These are phyloP conservation scores for Cybosia mesomella DNA, from an alignment of 2,888 invertebrate genomes.

Conservation along the genomic window DNA sequence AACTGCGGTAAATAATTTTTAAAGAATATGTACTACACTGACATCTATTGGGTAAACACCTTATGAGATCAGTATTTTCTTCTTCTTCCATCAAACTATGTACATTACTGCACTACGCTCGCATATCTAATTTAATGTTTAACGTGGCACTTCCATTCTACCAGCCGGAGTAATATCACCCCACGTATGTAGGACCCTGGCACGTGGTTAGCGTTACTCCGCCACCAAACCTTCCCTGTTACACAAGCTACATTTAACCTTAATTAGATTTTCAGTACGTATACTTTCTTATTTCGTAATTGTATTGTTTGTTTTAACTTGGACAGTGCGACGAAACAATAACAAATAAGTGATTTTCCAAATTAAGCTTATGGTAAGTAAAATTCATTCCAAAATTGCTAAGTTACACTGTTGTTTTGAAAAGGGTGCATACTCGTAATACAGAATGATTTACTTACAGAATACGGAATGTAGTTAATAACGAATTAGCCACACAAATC, in stretches of 20 bases:
- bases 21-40: not conserved
- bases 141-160: slow-evolving; percentile 27
- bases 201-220: slow-evolving; percentile 67
- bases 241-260: slow-evolving; percentile 64
- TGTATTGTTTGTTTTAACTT: slow-evolving; percentile 44
- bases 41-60: no score
- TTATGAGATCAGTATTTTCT: no score
- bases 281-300: slow-evolving; percentile 40
- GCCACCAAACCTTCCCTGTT: slow-evolving; percentile 65
- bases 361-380: not conserved
- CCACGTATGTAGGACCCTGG: slow-evolving; percentile 49
- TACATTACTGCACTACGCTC: not conserved
- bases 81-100: not conserved
- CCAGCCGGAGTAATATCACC: slow-evolving; percentile 37
- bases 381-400: not conserved
- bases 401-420: not conserved
- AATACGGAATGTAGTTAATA: no score
- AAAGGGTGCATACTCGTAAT: not conserved
- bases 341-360: slow-evolving; percentile 16
- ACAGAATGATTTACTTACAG: no score
- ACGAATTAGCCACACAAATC: no score
- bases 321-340: slow-evolving; percentile 19
- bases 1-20: no score
- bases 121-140: not conserved
- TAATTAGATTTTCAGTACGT: slow-evolving; percentile 69